Evolutionary conservation across 2,797 vertebrate species (phyloP).

Genomic region (Acanthiza pusilla): DNA sequence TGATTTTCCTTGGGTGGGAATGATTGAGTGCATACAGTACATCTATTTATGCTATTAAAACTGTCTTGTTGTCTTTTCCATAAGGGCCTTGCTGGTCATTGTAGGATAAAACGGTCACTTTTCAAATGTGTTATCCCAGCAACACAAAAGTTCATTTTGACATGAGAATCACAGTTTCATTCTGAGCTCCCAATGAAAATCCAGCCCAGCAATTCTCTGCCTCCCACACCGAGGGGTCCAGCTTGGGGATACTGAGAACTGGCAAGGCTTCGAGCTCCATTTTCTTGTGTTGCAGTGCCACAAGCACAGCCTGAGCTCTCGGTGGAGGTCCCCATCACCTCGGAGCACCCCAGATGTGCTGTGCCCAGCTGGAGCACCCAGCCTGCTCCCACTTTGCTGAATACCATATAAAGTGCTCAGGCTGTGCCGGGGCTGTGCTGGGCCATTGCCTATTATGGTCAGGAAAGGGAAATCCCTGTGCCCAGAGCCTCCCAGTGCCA

Average conservation of each 20-base stretch:
- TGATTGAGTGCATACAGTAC: not conserved
- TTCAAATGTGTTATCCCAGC: not conserved
- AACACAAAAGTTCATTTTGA: not conserved
- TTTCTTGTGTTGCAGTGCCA: not conserved
- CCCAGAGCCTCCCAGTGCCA: not conserved
- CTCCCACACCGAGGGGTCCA: not conserved
- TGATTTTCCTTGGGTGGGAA: not conserved
- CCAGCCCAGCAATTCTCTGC: not conserved
- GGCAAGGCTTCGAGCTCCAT: not conserved
- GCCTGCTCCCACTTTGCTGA: not conserved
- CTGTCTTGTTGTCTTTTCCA: not conserved
- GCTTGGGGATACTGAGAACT: not conserved
- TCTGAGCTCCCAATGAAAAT: not conserved
- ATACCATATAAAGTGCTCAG: constrained; percentile 64
- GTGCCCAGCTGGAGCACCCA: not conserved
- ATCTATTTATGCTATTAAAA: not conserved
- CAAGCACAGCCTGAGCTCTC: not conserved
- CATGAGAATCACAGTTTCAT: not conserved
- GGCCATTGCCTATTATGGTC: constrained; percentile 74
- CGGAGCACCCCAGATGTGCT: not conserved
- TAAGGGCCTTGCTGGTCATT: not conserved
- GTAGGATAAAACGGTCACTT: not conserved
- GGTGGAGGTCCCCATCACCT: not conserved
- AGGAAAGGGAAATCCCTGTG: constrained; percentile 65
- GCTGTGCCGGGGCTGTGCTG: not conserved